Base-by-base conservation (phyloP, 2,888 invertebrate genomes). In the Zygaena filipendulae region DNA sequence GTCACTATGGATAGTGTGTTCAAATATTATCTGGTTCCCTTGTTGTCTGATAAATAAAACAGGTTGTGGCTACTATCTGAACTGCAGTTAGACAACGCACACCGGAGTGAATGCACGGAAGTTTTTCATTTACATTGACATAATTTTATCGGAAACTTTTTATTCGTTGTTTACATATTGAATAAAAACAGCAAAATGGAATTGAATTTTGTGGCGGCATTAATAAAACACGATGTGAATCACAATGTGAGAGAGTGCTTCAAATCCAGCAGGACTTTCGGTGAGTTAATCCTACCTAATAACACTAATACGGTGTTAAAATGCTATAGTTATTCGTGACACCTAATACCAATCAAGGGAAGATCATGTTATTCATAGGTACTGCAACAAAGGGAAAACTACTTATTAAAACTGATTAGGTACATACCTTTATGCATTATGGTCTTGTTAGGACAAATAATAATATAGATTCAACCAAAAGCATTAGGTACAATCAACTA, bases 241-340 rank as follows among this genome's bases (percentile, higher is more conserved):
- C 75, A 75, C 42, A 80, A 81, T 56, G 67, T 79, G 50, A 72
- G 59, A 61, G 60, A 74, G 68, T 75, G 75, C 51, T 75, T 80
- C 47, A 75, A 77, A 48, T 48, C 66, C n/a, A 80, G 75, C 56
- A 79, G 70, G 38, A 51, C 72, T 19, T 79, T 75, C 38, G 60
- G 81, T 81, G 49, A 77, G 74, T 43, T 4, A 0, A 18, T 21
- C 6, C 25, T 33, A 19, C 13, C 21, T 21, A 9, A 21, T 16
- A 24, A 23, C 8, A 13, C 16, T 16, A 13, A 29, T 12, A 2
- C 18, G 18, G 13, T n/a, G n/a, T n/a, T n/a, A n/a, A n/a, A n/a
- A n/a, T n/a, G n/a, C n/a, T n/a, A n/a, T n/a, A n/a, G n/a, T n/a
- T n/a, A n/a, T n/a, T n/a, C n/a, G n/a, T n/a, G n/a, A n/a, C n/a